Evolutionary conservation across 2,888 invertebrate species (phyloP), one percentile per base, ranked within the genome.

Genomic region (Caenorhabditis wallacei): DNA sequence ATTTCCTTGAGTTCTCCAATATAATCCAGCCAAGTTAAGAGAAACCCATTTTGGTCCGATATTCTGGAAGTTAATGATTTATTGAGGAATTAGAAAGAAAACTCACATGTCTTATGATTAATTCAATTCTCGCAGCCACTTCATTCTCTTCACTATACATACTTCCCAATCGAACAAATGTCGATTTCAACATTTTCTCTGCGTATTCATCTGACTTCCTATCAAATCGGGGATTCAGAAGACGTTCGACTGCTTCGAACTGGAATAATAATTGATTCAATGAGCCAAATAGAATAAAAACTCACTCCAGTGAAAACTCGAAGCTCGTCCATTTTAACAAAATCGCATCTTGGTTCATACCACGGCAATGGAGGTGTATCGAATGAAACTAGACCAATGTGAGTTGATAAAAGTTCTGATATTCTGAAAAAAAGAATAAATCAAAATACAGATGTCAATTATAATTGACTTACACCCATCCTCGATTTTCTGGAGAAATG

Each of bases 401-500:
- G 94, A 40, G 94, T 94, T 1, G 94, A 94, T 74, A 95, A 92
- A 75, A 95, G 92, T 20, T 92, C 91, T 48, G 91, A 91, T n/a
- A 93, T 92, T 57, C 93, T 93, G 89, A 24, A 88, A 86, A 51
- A 16, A 20, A 53, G n/a, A 13, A 48, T 5, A 24, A 48, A 4
- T 53, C n/a, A n/a, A n/a, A n/a, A n/a, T n/a, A n/a, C n/a, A n/a
- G n/a, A n/a, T n/a, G n/a, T n/a, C 18, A 8, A 56, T 18, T 22
- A 59, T 18, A 48, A 13, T 5, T 30, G 8, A 70, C 86, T 84
- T 48, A 88, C 91, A 89, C 43, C 82, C 75, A 94, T 74, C 95
- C 95, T 92, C 95, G 95, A 92, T 95, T 95, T 92, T 95, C 95
- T 72, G 95, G 95, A 0, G 95, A 94, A 89, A 95, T 92, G 92